phyloP scores from a whole-genome alignment of 2,888 invertebrate genomes.

The Lacanobia wlatinum region DNA sequence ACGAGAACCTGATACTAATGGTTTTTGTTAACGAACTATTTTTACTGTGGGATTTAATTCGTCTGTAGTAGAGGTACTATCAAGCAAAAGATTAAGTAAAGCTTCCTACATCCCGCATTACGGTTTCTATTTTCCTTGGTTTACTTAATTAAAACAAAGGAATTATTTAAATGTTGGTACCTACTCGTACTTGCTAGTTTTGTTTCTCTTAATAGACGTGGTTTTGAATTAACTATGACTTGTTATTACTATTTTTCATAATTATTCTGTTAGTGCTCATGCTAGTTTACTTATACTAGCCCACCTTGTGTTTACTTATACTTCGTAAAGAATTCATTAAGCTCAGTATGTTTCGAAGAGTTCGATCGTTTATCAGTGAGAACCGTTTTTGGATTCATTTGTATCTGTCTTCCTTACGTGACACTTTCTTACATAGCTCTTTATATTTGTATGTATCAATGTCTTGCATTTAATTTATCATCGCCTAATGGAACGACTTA shows the following conservation, averaged over 20 bases:
- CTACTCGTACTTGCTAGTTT: background rate
- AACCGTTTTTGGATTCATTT: conserved; percentile 67
- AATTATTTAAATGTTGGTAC: conserved; percentile 15
- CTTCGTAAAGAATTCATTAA: conserved; percentile 45
- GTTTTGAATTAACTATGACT: background rate
- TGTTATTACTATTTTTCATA: background rate
- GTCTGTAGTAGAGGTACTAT: background rate
- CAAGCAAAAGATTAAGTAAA: conserved; percentile 13
- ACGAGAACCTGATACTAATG: conserved; percentile 26
- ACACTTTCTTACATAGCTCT: conserved; percentile 59
- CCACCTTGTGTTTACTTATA: conserved; percentile 15
- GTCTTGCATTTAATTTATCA: conserved; percentile 26
- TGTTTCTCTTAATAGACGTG: background rate
- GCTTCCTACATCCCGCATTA: conserved; percentile 17
- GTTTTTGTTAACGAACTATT: conserved; percentile 20
- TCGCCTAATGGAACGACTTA: conserved; percentile 12
- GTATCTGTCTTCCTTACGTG: conserved; percentile 66
- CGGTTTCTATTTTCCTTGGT: background rate
- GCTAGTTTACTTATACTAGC: background rate
- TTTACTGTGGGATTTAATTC: conserved; percentile 13
- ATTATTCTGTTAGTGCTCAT: too few relatives aligned
- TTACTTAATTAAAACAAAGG: conserved; percentile 28
- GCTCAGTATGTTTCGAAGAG: conserved; percentile 34
- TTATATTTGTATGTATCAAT: conserved; percentile 58
- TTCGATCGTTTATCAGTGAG: conserved; percentile 65